These are phyloP conservation scores for Sceloporus tristichus DNA, from an alignment of 2,113 vertebrate species.

Conservation along the genomic window DNA sequence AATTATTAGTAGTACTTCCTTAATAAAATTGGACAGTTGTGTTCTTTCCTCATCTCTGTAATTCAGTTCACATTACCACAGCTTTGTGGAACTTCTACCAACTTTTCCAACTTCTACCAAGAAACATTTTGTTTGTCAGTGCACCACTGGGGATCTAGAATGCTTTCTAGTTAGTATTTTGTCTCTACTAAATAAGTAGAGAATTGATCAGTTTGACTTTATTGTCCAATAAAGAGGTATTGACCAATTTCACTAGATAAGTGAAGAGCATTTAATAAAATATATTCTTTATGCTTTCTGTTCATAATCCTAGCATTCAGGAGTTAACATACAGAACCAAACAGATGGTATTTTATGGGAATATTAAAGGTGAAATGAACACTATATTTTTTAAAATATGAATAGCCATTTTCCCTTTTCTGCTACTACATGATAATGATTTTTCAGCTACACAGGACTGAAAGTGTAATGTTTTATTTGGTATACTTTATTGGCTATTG, in stretches of 20 bases:
- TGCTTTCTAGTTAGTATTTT: neutral
- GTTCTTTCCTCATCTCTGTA: neutral
- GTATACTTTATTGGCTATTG: neutral
- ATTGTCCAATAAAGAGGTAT: neutral
- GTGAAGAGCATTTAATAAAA: too few species aligned
- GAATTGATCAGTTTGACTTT: too few species aligned
- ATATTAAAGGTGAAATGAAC: neutral
- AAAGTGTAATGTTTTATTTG: neutral
- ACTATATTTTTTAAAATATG: neutral
- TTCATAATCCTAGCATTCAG: neutral
- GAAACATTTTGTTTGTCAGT: constrained; percentile 3
- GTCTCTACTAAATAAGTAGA: neutral
- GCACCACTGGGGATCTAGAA: neutral
- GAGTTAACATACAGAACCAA: neutral
- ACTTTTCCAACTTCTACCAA: constrained; percentile 11
- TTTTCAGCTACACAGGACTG: neutral
- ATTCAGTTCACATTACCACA: neutral
- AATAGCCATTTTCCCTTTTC: neutral
- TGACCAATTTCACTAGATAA: too few species aligned
- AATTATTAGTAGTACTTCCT: constrained; percentile 23
- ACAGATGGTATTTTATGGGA: neutral
- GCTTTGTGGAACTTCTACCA: constrained; percentile 19
- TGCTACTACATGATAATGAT: neutral
- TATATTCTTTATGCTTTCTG: too few species aligned
- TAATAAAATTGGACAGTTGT: constrained; percentile 13